Evolutionary conservation across 2,888 invertebrate species (phyloP).

Genomic region (Julus scanicus): DNA sequence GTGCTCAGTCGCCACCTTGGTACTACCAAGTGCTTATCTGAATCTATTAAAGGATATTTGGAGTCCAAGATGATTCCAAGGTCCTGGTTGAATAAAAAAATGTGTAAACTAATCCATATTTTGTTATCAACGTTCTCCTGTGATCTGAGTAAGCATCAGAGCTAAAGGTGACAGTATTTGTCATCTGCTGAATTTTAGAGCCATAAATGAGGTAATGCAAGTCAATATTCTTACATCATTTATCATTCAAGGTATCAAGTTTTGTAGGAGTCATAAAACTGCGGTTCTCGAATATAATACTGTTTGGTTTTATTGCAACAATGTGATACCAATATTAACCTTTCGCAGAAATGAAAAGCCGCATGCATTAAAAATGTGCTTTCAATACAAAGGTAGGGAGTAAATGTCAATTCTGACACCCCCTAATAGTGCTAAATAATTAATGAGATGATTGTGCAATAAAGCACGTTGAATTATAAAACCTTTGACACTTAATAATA

Average conservation of each 20-base stretch:
- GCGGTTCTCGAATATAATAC: not conserved
- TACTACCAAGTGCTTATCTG: too few species aligned
- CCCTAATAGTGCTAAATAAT: not conserved
- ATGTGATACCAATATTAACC: not conserved
- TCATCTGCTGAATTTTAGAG: too few species aligned
- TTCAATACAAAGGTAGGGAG: not conserved
- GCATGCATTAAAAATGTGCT: not conserved
- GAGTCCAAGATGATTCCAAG: too few species aligned
- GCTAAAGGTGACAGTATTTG: too few species aligned
- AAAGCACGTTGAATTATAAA: not conserved
- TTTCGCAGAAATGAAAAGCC: not conserved
- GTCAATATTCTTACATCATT: not conserved
- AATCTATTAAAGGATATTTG: too few species aligned
- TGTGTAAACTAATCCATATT: too few species aligned
- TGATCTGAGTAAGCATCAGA: too few species aligned
- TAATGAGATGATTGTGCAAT: slow-evolving; percentile 9
- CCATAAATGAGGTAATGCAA: too few species aligned
- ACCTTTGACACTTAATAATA: not conserved
- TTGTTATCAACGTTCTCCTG: too few species aligned
- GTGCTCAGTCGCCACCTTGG: too few species aligned
- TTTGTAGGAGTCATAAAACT: not conserved
- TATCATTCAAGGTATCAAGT: not conserved
- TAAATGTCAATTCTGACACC: not conserved
- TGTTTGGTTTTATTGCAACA: not conserved
- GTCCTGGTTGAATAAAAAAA: too few species aligned